These are phyloP conservation scores for Erebia palarica DNA, from an alignment of 2,888 invertebrate genomes.

Conservation along the genomic window DNA sequence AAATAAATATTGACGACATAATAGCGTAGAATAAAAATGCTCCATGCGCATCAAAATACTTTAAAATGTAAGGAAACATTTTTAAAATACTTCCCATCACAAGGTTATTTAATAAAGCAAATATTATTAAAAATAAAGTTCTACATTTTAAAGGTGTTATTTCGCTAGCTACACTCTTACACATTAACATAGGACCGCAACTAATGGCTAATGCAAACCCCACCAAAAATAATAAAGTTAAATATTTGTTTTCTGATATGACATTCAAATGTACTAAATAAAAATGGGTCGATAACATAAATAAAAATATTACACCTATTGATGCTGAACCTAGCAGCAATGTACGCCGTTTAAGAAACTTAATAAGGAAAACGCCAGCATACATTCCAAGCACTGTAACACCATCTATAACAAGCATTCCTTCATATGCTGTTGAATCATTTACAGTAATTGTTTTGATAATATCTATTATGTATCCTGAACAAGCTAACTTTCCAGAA, in stretches of 20 bases:
- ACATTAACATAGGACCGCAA: constrained; percentile 52
- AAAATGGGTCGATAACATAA: constrained; percentile 41
- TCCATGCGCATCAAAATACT: constrained; percentile 44
- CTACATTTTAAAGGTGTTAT: constrained; percentile 26
- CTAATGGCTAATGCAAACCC: constrained; percentile 52
- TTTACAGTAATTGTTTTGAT: constrained; percentile 38
- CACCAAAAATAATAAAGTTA: constrained; percentile 52
- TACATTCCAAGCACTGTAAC: constrained; percentile 52
- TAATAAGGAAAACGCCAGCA: constrained; percentile 53
- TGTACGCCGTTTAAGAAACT: constrained; percentile 45
- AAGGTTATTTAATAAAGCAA: not conserved
- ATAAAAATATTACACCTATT: constrained; percentile 39
- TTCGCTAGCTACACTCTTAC: constrained; percentile 44
- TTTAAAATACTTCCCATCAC: constrained; percentile 43
- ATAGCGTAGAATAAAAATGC: constrained; percentile 40
- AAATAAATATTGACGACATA: constrained; percentile 25
- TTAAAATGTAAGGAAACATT: constrained; percentile 45
- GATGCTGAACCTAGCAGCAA: constrained; percentile 45
- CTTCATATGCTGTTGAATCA: constrained; percentile 39
- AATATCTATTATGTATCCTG: constrained; percentile 42
- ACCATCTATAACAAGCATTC: constrained; percentile 45
- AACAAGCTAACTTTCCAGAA: constrained; percentile 42
- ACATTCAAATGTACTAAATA: constrained; percentile 39
- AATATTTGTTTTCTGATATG: constrained; percentile 42
- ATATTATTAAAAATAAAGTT: constrained; percentile 12